Percentiles rank a stretch among this genome's conserved stretches.
phyloP scores from a whole-genome alignment of 2,888 invertebrate genomes.

The Camptogramma bilineatum region DNA sequence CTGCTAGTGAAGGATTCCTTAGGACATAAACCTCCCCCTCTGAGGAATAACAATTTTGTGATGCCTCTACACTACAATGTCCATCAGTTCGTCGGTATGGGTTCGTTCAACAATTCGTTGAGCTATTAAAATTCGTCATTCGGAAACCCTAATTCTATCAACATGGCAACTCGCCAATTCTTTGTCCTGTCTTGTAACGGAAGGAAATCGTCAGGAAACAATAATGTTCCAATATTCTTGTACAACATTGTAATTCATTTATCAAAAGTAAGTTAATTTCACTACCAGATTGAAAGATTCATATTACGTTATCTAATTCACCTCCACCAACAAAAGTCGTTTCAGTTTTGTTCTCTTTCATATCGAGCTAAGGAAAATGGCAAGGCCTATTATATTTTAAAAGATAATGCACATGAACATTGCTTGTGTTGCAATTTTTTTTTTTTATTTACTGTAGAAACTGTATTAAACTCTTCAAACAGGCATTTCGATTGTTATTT shows the following conservation, averaged over 20 bases:
- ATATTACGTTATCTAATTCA: background rate
- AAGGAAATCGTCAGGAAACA: constrained; percentile 11
- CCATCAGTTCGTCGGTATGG: no score
- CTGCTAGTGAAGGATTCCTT: no score
- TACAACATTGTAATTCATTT: background rate
- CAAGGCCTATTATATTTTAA: no score
- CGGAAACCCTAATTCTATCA: background rate
- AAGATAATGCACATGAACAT: no score
- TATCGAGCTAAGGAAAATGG: no score
- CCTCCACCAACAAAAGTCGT: no score
- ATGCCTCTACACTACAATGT: background rate
- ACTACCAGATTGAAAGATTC: background rate
- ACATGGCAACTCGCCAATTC: constrained; percentile 42
- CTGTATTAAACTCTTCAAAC: no score
- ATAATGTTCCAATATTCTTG: constrained; percentile 19
- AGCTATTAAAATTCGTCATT: background rate
- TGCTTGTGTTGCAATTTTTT: no score
- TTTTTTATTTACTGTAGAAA: no score
- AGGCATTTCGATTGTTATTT: no score
- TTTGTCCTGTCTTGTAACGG: constrained; percentile 21
- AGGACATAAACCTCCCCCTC: no score
- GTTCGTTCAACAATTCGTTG: background rate
- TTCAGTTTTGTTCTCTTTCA: no score
- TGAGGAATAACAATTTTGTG: background rate
- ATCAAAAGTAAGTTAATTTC: background rate